A percentile compares a stretch with the other conserved stretches of the same genome.
phyloP scores from a whole-genome alignment of 2,888 invertebrate genomes.

The Ethmia dodecea region DNA sequence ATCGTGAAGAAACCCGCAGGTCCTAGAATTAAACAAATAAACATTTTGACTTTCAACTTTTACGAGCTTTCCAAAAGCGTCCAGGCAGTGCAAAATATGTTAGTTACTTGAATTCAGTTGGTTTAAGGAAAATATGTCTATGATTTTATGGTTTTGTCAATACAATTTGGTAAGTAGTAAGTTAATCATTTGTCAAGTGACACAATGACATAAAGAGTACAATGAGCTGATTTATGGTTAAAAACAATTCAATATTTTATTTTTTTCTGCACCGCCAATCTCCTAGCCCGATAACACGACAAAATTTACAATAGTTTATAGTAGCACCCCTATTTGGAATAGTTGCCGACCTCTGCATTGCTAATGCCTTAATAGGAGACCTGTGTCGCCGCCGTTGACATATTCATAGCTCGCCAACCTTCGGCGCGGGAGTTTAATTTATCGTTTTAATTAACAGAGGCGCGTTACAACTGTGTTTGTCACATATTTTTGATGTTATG shows the following conservation, averaged over 20 bases:
- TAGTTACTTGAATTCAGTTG: no score
- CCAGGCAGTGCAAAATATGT: no score
- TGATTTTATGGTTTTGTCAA: no score
- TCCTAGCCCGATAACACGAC: constrained; percentile 3
- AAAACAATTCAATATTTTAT: no score
- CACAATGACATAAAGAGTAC: not conserved
- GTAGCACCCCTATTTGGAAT: constrained; percentile 9
- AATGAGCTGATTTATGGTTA: no score
- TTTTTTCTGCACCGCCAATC: no score
- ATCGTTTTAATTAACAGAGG: constrained; percentile 62
- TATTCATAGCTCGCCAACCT: constrained; percentile 42
- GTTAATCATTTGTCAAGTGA: not conserved
- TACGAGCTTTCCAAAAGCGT: no score
- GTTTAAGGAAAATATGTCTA: no score
- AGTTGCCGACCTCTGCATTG: constrained; percentile 13
- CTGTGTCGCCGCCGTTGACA: constrained; percentile 40
- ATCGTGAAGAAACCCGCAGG: no score
- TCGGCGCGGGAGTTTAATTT: constrained; percentile 42
- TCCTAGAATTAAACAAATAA: no score
- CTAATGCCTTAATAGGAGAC: constrained; percentile 14
- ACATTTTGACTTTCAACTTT: no score
- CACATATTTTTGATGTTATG: constrained; percentile 40
- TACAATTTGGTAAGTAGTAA: no score
- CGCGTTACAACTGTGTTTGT: constrained; percentile 42
- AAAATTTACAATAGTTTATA: constrained; percentile 11